Evolutionary conservation across 2,113 vertebrate genomes (phyloP), one percentile per base, ranked within the genome.

Genomic region (Zapus hudsonius): DNA sequence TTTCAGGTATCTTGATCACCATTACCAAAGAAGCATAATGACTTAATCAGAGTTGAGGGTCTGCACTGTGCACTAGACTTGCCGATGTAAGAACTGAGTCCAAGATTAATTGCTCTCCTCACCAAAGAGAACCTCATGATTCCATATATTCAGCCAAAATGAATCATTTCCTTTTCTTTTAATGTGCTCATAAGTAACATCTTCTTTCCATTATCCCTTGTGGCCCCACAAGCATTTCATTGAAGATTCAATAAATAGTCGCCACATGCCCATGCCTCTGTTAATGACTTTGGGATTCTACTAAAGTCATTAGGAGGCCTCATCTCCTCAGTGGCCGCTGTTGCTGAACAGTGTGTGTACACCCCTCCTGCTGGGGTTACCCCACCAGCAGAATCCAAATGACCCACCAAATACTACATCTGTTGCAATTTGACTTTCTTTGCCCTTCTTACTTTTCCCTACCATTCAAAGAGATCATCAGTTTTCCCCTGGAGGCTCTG

Each of bases 401-500:
- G 96, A 96, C 40, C 69, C 95, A 95, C 90, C 96, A 96, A 95
- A 87, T 95, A 96, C 96, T 97, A 90, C 47, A 98, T 97, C 91
- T 96, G 92, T 94, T 96, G 92, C 96, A 95, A 98, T 92, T 87
- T 95, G 97, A 97, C 97, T 97, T 97, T 97, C 96, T 95, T 95
- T 97, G 97, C 94, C 97, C 96, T 98, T 98, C 92, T 59, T 97
- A 92, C 85, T 96, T 97, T 97, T 89, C 78, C 59, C n/a, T 88
- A 29, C 59, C 69, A 91, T 92, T 93, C 61, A 87, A 23, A 73
- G 86, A 88, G 55, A 84, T 78, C 38, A 93, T 57, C 87, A 76
- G 29, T 94, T 93, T 95, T 90, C 57, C 66, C 92, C 91, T 96
- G 63, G 85, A 76, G 94, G 81, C 33, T 52, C 81, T 78, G 44